phyloP scores from a whole-genome alignment of 2,888 invertebrate genomes.

The Acrobasis consociella region DNA sequence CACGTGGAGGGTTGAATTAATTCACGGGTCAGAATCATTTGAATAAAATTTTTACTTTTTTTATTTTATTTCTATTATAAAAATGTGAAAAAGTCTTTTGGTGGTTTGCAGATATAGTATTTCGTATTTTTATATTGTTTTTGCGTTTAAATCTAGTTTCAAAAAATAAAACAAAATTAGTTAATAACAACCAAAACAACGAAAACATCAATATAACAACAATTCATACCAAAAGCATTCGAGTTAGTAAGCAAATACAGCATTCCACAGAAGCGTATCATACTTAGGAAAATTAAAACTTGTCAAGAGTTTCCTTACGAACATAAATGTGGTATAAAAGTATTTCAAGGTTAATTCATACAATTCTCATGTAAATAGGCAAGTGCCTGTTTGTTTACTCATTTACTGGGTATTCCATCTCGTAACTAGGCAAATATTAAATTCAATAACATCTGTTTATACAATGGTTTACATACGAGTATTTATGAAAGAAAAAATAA shows the following conservation, averaged over 20 bases:
- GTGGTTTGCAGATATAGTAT: too few species aligned
- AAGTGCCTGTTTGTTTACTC: constrained; percentile 13
- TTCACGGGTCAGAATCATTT: too few species aligned
- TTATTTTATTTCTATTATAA: too few species aligned
- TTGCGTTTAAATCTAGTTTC: too few species aligned
- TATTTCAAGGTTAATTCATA: constrained; percentile 47
- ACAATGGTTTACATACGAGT: neutral
- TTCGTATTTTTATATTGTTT: too few species aligned
- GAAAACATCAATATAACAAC: constrained; percentile 2
- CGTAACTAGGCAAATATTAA: neutral
- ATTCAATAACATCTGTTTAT: neutral
- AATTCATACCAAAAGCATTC: neutral
- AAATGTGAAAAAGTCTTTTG: too few species aligned
- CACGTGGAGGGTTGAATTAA: too few species aligned
- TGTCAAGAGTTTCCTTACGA: constrained; percentile 27
- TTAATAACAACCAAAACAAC: neutral
- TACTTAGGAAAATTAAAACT: constrained; percentile 18
- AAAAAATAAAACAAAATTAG: neutral
- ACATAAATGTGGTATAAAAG: constrained; percentile 38
- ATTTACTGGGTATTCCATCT: neutral
- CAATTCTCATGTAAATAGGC: constrained; percentile 54
- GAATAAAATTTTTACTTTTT: too few species aligned
- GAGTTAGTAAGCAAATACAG: constrained; percentile 6
- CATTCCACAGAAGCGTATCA: constrained; percentile 12
- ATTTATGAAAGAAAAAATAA: too few species aligned